Base-by-base conservation (phyloP, 2,888 invertebrate species). In the Drosophila quinaria region DNA sequence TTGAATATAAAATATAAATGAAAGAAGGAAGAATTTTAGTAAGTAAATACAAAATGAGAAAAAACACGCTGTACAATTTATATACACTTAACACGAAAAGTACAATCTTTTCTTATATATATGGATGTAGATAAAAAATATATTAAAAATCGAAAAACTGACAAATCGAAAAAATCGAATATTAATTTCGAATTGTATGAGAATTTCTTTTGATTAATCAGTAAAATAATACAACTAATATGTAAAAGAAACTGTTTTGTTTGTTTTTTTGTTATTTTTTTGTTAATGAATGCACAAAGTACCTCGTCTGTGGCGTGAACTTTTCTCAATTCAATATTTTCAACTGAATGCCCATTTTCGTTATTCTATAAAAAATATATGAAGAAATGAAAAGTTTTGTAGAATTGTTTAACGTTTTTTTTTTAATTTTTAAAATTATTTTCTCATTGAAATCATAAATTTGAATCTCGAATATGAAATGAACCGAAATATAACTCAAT, bases 301-400 rank as follows among this genome's bases (percentile, higher is more conserved):
- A 93, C 93, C 93, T 93, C 93, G 92, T 93, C 93, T 92, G 93
- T 93, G 92, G 93, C 93, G 92, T 93, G 93, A 92, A 93, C 91
- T 92, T 92, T 93, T 92, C 92, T 92, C 91, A 93, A 92, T 91
- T 93, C 93, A 91, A 91, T 92, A 91, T 85, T 92, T 88, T 92
- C 92, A 92, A 91, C 91, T 88, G 92, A 93, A 92, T 92, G 92
- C 91, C 92, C 93, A 90, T 92, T 92, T 90, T 93, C 93, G 91
- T 91, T 92, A 91, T 91, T 92, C 91, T 92, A 92, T 91, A 91
- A 92, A 88, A 90, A 91, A 90, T 80, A 90, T 87, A 87, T 85
- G 80, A 85, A 91, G 67, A 86, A 90, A 85, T 81, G 67, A 81
- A 83, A 87, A 77, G 69, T 79, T 75, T 85, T 89, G 80, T 89